Conservation (phyloP, 2,797 vertebrate species). For the Odontamblyopus lacepedii region DNA sequence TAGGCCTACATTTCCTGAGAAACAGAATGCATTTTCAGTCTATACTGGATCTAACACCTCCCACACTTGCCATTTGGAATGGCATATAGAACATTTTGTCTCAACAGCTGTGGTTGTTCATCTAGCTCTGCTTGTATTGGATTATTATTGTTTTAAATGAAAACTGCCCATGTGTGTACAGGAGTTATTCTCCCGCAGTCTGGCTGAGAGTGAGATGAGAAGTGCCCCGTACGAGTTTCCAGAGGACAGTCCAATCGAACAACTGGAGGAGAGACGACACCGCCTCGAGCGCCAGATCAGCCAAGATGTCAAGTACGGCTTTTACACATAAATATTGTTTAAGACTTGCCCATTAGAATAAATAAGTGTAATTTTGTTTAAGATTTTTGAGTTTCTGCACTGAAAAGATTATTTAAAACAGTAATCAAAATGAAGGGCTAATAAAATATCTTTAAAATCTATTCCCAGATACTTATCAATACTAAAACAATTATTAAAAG, state of each 20-base stretch:
- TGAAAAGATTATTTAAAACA: neutral
- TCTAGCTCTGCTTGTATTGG: constrained; percentile 15
- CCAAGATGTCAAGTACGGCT: constrained; percentile 85
- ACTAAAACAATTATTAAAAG: too few relatives aligned
- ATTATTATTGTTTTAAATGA: constrained; percentile 12
- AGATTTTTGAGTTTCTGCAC: neutral
- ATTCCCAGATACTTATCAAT: too few relatives aligned
- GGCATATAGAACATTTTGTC: neutral
- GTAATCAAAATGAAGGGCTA: neutral
- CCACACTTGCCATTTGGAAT: neutral
- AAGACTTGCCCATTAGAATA: neutral
- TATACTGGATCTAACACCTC: neutral
- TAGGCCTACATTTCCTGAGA: too few relatives aligned
- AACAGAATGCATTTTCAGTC: too few relatives aligned
- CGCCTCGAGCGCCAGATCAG: constrained; percentile 95
- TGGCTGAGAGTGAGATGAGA: constrained; percentile 90
- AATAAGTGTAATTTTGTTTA: neutral
- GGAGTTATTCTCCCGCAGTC: constrained; percentile 84
- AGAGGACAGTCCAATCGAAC: constrained; percentile 95
- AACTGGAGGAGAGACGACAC: constrained; percentile 92
- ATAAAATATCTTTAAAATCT: neutral
- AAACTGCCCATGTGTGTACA: constrained; percentile 28
- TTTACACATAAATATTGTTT: neutral
- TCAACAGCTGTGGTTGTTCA: neutral
- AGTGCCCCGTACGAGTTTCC: constrained; percentile 91